Base-by-base conservation (phyloP, 30 jellyfish, hydroid and myxozoan genomes). In the Mastigias papua region DNA sequence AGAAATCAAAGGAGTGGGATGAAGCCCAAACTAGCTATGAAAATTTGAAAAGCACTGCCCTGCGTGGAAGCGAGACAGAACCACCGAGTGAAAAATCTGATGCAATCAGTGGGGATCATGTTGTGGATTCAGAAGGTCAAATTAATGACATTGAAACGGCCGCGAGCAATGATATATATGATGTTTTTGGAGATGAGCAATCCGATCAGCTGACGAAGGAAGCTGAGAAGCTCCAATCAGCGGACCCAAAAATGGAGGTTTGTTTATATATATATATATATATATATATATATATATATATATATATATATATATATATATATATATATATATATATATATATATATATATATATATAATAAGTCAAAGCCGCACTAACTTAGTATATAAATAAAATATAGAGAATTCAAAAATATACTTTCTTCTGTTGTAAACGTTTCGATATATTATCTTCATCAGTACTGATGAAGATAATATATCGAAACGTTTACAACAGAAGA, bases 1-100 rank as follows among this genome's bases (percentile, higher is more conserved):
- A 84, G 72, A 71, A 33, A 34, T 76, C 93, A 31, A 84, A 58
- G 19, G 93, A 84, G 21, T 84, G 93, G 93, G 69, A 62, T 48
- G 34, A 46, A 11, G 63, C 54, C 63, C 79, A 33, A 30, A 81
- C 25, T 13, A 72, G 30, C 10, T 80, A 80, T 35, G 90, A 80
- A 22, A 80, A 80, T 46, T 46, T 35, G 22, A 63, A 48, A 32
- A 46, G 32, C 34, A 54, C 78, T 10, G 62, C 57, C 33, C 88
- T 73, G 4, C 2, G 11, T 35, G 23, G 23, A 29, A 71, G 15
- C 13, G 84, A 66, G 20, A 22, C 42, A 0, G 82, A 25, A 42
- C 54, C 7, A 42, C 13, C 7, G 9, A 54, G 67, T 54, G 6
- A 54, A 54, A 19, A 6, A 3, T 5, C 67, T 54, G 67, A 19